Evolutionary conservation across 2,888 invertebrate genomes (phyloP), one percentile per base, ranked within the genome.

Genomic region (Ectobius pallidus): DNA sequence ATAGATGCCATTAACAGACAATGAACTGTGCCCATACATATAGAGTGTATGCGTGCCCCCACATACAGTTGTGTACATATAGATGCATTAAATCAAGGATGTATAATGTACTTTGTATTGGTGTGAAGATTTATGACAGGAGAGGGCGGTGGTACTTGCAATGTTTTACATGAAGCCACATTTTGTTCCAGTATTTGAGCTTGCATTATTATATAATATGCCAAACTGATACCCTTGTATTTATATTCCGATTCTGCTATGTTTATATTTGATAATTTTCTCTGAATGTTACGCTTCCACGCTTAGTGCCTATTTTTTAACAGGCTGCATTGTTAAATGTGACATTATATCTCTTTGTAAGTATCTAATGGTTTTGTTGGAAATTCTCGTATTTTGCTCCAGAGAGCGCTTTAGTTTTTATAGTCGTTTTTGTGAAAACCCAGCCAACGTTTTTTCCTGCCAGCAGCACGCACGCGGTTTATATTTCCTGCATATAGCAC

Each of bases 21-120:
- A 63, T 63, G 42, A 42, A 63, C 20, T 16, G n/a, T n/a, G n/a
- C 27, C 16, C 27, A 25, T 22, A 55, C 55, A 55, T 22, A 27
- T 25, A 55, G 16, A 55, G 25, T 55, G 25, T 14, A 55, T 22
- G 55, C 55, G 55, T 55, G 20, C 25, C 25, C 16, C 22, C 16
- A 55, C 27, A 55, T 55, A 25, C 27, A 25, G 55, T 55, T 63
- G 11, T 63, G 20, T 61, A 62, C 18, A 25, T 63, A 42, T 22
- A 42, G 42, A 63, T 42, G 30, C 63, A 63, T 63, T 63, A 63
- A 63, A 63, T 63, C 63, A 63, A 63, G 63, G 44, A 7, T 27
- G 46, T n/a, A 65, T 22, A 65, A 65, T 46, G 44, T 14, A 39
- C 55, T 49, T 34, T 34, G 34, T 55, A 55, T 55, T 55, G 55